Evolutionary conservation across 2,797 vertebrate species (phyloP).

Genomic region (Jordanella pulchra): DNA sequence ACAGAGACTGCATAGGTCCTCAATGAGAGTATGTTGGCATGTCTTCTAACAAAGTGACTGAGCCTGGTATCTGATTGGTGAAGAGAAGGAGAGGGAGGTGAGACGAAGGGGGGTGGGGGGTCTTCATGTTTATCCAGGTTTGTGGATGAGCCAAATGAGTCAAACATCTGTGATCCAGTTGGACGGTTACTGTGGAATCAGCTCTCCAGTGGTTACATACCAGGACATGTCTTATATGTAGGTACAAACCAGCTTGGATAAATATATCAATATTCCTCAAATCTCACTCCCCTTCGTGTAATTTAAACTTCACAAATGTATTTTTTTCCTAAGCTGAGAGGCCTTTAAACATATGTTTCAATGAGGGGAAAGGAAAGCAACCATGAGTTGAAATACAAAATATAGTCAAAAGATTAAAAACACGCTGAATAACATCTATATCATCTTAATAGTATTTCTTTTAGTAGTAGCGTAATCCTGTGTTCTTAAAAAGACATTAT

Average conservation of each 20-base stretch:
- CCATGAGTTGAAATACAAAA: neutral
- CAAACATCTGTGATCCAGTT: conserved; percentile 51
- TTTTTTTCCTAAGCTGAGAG: neutral
- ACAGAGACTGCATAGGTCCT: conserved; percentile 55
- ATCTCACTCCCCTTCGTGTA: neutral
- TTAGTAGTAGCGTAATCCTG: too few relatives aligned
- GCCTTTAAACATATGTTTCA: neutral
- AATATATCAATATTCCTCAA: neutral
- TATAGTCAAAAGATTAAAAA: neutral
- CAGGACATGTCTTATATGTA: conserved; percentile 36
- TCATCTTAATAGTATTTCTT: neutral
- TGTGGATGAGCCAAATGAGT: conserved; percentile 54
- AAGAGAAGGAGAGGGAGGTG: conserved; percentile 18
- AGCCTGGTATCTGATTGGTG: conserved; percentile 58
- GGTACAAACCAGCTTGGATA: conserved; percentile 2
- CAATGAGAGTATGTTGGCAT: conserved; percentile 65
- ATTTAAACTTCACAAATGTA: neutral
- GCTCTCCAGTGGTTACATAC: conserved; percentile 37
- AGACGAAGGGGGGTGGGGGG: neutral
- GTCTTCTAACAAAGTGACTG: conserved; percentile 64
- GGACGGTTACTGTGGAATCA: conserved; percentile 53
- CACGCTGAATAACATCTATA: neutral
- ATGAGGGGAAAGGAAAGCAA: neutral
- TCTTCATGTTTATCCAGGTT: conserved; percentile 64
- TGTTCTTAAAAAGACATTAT: too few relatives aligned